Conservation (phyloP, 2,113 vertebrate genomes). For the Lota lota region DNA sequence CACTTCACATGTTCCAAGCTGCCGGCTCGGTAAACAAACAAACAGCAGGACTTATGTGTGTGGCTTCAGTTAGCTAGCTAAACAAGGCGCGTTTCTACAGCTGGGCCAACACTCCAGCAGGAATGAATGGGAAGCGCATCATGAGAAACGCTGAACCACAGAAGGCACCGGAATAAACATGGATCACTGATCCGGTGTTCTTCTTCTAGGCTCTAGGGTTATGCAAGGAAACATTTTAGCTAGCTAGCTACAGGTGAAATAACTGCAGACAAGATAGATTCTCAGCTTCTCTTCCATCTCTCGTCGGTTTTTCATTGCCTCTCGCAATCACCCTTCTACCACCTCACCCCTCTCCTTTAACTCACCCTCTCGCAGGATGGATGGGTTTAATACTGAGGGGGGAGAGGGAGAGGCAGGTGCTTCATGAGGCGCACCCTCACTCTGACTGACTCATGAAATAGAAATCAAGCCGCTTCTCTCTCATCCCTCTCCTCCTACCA, state of each 20-base stretch:
- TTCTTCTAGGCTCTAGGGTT: slow-evolving; percentile 28
- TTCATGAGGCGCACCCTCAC: slow-evolving; percentile 31
- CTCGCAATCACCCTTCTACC: slow-evolving; percentile 2
- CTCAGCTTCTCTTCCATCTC: slow-evolving; percentile 12
- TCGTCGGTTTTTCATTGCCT: slow-evolving; percentile 12
- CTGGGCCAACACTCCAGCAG: no score
- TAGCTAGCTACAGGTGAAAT: slow-evolving; percentile 61
- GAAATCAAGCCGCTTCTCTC: slow-evolving; percentile 13
- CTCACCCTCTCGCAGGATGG: slow-evolving; percentile 46
- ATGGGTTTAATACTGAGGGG: slow-evolving; percentile 66
- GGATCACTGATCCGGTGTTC: slow-evolving; percentile 49
- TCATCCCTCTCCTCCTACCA: background rate
- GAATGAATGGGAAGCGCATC: no score
- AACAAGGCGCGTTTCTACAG: no score
- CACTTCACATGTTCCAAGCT: background rate
- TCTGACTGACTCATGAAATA: slow-evolving; percentile 29
- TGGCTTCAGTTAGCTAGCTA: no score
- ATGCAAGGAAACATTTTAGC: slow-evolving; percentile 50
- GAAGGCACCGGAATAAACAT: slow-evolving; percentile 26
- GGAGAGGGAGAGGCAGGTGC: slow-evolving; percentile 40
- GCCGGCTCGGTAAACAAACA: background rate
- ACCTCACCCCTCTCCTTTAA: background rate
- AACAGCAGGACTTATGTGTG: background rate
- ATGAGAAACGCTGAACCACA: no score
- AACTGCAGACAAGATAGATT: slow-evolving; percentile 42